Evolutionary conservation across 2,888 invertebrate species (phyloP).

Genomic region (Myopa tessellatipennis): DNA sequence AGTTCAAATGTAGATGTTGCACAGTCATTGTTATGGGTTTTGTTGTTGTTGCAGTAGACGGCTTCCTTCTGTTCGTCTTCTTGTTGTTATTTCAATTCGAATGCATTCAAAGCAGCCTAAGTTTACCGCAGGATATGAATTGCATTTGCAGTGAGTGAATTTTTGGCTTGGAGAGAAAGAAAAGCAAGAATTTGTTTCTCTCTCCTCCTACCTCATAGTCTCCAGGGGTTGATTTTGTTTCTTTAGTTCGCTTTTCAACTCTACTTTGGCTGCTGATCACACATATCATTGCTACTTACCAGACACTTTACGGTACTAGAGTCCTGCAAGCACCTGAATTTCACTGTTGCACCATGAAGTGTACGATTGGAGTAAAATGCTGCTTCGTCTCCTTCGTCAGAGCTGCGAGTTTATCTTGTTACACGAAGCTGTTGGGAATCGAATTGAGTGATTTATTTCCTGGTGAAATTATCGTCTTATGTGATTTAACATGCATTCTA

Average conservation of each 20-base stretch:
- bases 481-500: not conserved
- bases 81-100: not conserved
- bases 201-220: not conserved
- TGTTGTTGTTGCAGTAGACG: not conserved
- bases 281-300: too few species aligned
- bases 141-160: not conserved
- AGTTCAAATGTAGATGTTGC: not conserved
- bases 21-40: not conserved
- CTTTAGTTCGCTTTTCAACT: too few species aligned
- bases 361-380: too few species aligned
- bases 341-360: too few species aligned
- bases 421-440: conserved; percentile 31
- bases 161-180: not conserved
- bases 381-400: too few species aligned
- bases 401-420: not conserved
- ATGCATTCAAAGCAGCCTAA: not conserved
- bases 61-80: not conserved
- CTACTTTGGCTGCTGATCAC: too few species aligned
- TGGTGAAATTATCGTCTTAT: conserved; percentile 61
- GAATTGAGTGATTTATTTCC: conserved; percentile 63
- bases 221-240: not conserved
- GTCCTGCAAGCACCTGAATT: too few species aligned
- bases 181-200: not conserved
- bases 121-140: not conserved
- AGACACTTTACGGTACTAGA: too few species aligned